phyloP scores from a whole-genome alignment of 1,140 invertebrate genomes.

The Microplitis mediator region DNA sequence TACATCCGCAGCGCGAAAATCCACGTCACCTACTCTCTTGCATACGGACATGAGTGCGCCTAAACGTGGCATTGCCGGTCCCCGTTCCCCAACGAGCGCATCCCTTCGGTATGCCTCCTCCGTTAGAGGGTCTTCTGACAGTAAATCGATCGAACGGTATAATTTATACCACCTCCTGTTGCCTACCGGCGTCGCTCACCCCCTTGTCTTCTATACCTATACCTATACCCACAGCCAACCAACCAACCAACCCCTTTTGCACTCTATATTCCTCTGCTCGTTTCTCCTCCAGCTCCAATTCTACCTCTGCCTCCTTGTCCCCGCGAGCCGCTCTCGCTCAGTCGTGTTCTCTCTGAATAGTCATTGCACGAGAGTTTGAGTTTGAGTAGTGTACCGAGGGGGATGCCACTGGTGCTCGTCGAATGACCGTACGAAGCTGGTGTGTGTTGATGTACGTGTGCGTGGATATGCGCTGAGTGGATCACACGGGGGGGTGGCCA shows the following conservation, averaged over 20 bases:
- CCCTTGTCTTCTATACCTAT: slow-evolving; percentile 11
- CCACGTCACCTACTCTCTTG: slow-evolving; percentile 22
- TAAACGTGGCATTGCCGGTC: slow-evolving; percentile 20
- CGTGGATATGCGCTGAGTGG: slow-evolving; percentile 33
- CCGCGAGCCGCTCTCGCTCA: neutral
- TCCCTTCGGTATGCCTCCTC: slow-evolving; percentile 39
- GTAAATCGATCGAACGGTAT: slow-evolving; percentile 64
- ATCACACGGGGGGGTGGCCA: slow-evolving; percentile 27
- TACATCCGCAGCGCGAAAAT: slow-evolving; percentile 10
- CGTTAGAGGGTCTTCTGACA: slow-evolving; percentile 58
- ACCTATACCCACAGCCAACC: slow-evolving; percentile 9
- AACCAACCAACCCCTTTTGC: neutral
- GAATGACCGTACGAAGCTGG: slow-evolving; percentile 34
- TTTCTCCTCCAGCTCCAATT: slow-evolving; percentile 27
- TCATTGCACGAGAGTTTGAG: slow-evolving; percentile 45
- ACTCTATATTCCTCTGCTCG: slow-evolving; percentile 26
- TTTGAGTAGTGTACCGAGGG: slow-evolving; percentile 10
- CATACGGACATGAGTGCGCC: slow-evolving; percentile 17
- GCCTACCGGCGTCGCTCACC: slow-evolving; percentile 45
- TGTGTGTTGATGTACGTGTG: slow-evolving; percentile 13
- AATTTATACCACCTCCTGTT: slow-evolving; percentile 60
- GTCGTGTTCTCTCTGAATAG: slow-evolving; percentile 38
- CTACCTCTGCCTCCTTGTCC: slow-evolving; percentile 8
- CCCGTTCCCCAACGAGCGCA: slow-evolving; percentile 30
- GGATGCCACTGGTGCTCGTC: slow-evolving; percentile 36